Percentiles rank a stretch among this genome's conserved stretches.
Evolutionary conservation across 2,797 vertebrate genomes (phyloP).

Genomic region (Rhinichthys osculus): DNA sequence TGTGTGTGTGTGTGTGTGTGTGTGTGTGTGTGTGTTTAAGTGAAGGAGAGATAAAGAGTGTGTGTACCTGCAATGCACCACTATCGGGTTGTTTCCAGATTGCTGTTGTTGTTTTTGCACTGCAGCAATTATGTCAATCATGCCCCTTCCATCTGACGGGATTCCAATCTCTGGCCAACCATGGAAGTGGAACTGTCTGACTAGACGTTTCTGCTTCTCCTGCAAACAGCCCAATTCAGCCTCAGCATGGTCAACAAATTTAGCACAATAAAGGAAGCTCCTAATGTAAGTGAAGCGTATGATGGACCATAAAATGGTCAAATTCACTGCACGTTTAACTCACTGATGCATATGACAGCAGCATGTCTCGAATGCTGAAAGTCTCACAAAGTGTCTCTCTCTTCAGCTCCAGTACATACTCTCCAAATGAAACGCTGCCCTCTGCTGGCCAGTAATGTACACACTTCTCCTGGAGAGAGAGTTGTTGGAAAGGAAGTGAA

Average conservation of each 20-base stretch:
- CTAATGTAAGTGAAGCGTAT: neutral
- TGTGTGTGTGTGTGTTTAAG: neutral
- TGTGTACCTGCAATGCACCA: constrained; percentile 95
- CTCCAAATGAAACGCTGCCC: constrained; percentile 86
- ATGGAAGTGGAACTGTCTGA: constrained; percentile 97
- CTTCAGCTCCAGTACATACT: constrained; percentile 89
- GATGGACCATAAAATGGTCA: constrained; percentile 10
- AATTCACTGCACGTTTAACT: constrained; percentile 38
- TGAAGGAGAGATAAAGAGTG: neutral
- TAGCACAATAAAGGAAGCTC: neutral
- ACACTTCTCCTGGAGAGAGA: constrained; percentile 88
- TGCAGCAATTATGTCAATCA: constrained; percentile 96
- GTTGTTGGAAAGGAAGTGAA: neutral
- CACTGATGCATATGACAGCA: constrained; percentile 90
- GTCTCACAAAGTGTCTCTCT: constrained; percentile 86
- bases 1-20: neutral
- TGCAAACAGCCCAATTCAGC: constrained; percentile 62
- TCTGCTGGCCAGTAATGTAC: constrained; percentile 95
- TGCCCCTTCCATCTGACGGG: constrained; percentile 91
- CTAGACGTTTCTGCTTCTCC: constrained; percentile 88
- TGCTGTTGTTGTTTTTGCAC: constrained; percentile 84
- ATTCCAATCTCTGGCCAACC: constrained; percentile 98
- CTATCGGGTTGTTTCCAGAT: constrained; percentile 88
- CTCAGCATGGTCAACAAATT: neutral
- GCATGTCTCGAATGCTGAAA: constrained; percentile 91